phyloP scores from a whole-genome alignment of 2,113 vertebrate species.

The Xenopus borealis region DNA sequence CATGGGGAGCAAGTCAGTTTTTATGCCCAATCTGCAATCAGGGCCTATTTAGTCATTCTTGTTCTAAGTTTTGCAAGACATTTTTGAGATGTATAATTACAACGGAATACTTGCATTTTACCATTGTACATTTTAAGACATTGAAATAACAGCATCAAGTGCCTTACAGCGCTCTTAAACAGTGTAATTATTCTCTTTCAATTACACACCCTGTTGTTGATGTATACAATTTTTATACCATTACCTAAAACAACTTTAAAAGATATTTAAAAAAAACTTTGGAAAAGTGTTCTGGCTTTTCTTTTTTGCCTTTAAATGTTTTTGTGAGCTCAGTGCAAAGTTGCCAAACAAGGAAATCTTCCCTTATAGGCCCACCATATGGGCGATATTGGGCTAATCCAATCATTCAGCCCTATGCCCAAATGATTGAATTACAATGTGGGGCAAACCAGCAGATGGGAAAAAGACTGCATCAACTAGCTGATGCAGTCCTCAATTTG shows the following conservation, averaged over 20 bases:
- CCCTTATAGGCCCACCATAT: no score
- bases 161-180: conserved; percentile 27
- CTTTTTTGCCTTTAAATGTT: background rate
- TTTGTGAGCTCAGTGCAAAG: background rate
- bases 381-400: no score
- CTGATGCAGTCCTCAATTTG: no score
- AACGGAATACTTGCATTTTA: conserved; percentile 36
- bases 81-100: conserved; percentile 40
- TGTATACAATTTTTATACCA: background rate
- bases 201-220: conserved; percentile 22
- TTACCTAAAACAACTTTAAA: background rate
- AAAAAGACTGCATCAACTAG: no score
- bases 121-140: conserved; percentile 34
- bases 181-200: conserved; percentile 33
- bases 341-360: no score
- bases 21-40: conserved; percentile 22
- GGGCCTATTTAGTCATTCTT: conserved; percentile 13
- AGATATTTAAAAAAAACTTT: conserved; percentile 22
- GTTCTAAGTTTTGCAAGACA: conserved; percentile 16
- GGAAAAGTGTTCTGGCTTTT: background rate
- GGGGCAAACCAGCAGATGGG: no score
- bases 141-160: conserved; percentile 22
- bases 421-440: no score
- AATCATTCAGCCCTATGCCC: no score
- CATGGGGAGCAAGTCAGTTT: background rate